Evolutionary conservation across 2,888 invertebrate genomes (phyloP), one percentile per base, ranked within the genome.

Genomic region (Acronicta psi): DNA sequence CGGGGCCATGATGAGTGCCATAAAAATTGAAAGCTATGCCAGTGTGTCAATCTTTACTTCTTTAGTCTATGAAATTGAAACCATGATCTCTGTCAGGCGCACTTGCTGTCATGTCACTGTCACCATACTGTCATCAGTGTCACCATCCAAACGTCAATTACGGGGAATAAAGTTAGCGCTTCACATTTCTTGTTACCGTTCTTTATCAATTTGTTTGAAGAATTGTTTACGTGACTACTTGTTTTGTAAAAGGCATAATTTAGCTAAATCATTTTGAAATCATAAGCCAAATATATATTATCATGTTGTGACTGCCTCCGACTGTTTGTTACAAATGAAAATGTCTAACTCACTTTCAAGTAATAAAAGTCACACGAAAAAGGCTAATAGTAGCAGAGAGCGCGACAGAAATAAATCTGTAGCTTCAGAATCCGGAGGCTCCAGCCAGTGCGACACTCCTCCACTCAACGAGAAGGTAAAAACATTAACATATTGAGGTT

Each of bases 381-480:
- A 91, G 77, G 70, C 81, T 34, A 90, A 84, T 64, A 88, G 82
- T 69, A 85, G 79, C 57, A 87, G 92, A 60, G 92, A 93, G 50
- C 89, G 93, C 52, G 94, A 94, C 72, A 91, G 88, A 87, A 91
- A 87, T 68, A 93, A 90, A 65, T 82, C 90, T 4, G 82, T 89
- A 25, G 85, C 90, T 14, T 92, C 93, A 1, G 94, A 94, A 75
- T 93, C 94, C 18, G 94, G 93, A 6, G 93, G 93, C 20, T 92
- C 94, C 53, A 94, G 93, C 73, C 93, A 94, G 70, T 93, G 93
- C 70, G 94, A 94, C 73, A 93, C 92, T 23, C 92, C 94, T 11
- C 93, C 94, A 10, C 84, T 92, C 31, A 85, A 80, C 45, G 94
- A 94, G 69, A 94, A 93, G 91, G 94, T 91, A 86, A 76, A 34